Evolutionary conservation across 2,797 vertebrate species (phyloP).

Genomic region (Gallirallus australis): DNA sequence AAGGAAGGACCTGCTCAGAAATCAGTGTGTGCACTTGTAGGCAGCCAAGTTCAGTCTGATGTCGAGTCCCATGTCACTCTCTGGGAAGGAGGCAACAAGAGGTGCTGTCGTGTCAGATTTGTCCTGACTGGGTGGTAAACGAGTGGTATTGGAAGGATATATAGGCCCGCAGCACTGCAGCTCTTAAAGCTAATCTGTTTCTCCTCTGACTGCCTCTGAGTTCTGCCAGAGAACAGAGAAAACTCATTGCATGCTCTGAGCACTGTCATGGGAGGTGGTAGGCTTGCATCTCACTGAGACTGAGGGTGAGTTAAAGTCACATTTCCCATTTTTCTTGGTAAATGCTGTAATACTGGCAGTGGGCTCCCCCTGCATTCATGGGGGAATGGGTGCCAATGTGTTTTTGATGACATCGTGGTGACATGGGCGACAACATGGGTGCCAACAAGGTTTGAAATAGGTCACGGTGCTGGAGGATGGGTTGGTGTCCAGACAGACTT

Average conservation of each 20-base stretch:
- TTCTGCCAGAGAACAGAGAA: background rate
- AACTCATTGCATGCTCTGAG: background rate
- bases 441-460: background rate
- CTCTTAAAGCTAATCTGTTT: background rate
- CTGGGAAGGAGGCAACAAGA: background rate
- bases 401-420: too few species aligned
- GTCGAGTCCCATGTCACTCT: background rate
- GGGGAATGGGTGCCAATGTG: background rate
- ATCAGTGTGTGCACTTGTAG: background rate
- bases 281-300: accelerated
- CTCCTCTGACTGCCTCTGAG: background rate
- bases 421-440: too few species aligned
- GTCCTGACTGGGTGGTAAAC: background rate
- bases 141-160: background rate
- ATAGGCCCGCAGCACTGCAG: accelerated
- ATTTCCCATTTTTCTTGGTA: background rate
- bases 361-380: accelerated
- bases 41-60: background rate
- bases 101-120: background rate
- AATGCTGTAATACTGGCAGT: background rate
- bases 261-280: background rate
- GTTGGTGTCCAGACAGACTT: background rate
- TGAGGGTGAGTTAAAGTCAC: background rate
- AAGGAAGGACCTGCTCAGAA: background rate
- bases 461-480: accelerated